Evolutionary conservation across 2,888 invertebrate genomes (phyloP).

Genomic region (Leuctra nigra): DNA sequence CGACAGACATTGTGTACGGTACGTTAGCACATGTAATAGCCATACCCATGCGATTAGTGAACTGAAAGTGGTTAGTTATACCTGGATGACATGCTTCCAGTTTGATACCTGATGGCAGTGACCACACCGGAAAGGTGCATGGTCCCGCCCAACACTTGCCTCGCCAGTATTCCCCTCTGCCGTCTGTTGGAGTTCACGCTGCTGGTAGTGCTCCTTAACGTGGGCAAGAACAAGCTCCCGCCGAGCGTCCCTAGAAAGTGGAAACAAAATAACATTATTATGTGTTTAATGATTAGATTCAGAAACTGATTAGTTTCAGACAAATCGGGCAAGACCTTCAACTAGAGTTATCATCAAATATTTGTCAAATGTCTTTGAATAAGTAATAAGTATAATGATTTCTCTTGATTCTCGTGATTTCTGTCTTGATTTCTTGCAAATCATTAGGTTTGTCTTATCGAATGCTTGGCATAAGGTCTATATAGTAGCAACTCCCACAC

Average conservation of each 20-base stretch:
- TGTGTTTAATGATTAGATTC: too few relatives aligned
- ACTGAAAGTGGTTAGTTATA: constrained; percentile 38
- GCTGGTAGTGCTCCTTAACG: constrained; percentile 55
- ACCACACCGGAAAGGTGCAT: constrained; percentile 59
- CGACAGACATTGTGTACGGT: too few relatives aligned
- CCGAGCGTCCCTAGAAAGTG: constrained; percentile 49
- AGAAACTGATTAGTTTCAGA: too few relatives aligned
- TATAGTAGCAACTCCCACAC: too few relatives aligned
- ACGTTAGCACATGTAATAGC: neutral
- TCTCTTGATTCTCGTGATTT: too few relatives aligned
- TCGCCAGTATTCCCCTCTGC: constrained; percentile 36
- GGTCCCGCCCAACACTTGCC: constrained; percentile 49
- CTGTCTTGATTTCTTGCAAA: too few relatives aligned
- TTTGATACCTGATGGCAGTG: constrained; percentile 76
- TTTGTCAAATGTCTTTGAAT: too few relatives aligned
- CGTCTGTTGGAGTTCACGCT: constrained; percentile 22
- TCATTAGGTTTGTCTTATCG: too few relatives aligned
- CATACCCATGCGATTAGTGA: constrained; percentile 10
- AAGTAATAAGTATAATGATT: too few relatives aligned
- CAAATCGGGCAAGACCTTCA: too few relatives aligned
- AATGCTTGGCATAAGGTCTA: too few relatives aligned
- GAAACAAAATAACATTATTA: constrained; percentile 17
- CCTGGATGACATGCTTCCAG: constrained; percentile 83
- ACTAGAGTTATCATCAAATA: too few relatives aligned
- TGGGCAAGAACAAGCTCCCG: constrained; percentile 58